phyloP scores from a whole-genome alignment of 1,140 invertebrate species.

The Zaprionus lachaisei region DNA sequence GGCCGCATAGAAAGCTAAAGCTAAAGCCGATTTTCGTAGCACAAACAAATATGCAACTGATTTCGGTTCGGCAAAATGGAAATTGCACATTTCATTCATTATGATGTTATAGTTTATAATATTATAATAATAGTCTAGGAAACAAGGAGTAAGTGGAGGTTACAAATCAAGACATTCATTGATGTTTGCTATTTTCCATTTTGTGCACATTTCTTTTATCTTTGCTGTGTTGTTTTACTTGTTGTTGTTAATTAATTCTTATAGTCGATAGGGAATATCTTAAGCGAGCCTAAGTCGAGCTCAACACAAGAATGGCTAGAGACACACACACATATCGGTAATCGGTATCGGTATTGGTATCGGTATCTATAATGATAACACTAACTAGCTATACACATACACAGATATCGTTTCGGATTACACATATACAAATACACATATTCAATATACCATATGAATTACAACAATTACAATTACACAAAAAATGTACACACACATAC shows the following conservation, averaged over 20 bases:
- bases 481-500: conserved; percentile 66
- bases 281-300: conserved; percentile 45
- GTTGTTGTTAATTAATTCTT: conserved; percentile 11
- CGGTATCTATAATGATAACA: conserved; percentile 29
- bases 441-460: conserved; percentile 38
- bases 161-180: conserved; percentile 31
- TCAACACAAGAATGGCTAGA: conserved; percentile 48
- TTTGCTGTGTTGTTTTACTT: conserved; percentile 19
- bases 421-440: conserved; percentile 36
- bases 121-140: conserved; percentile 3
- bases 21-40: conserved; percentile 52
- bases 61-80: conserved; percentile 32
- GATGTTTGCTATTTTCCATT: conserved; percentile 3
- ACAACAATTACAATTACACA: conserved; percentile 65
- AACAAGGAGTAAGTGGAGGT: conserved; percentile 4
- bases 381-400: conserved; percentile 63
- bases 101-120: conserved; percentile 4
- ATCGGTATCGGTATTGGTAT: conserved; percentile 37
- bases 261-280: conserved; percentile 50
- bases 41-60: conserved; percentile 11
- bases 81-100: conserved; percentile 42
- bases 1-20: conserved; percentile 68
- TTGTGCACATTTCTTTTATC: conserved; percentile 35
- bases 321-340: conserved; percentile 51
- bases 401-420: conserved; percentile 21